Evolutionary conservation across 2,888 invertebrate genomes (phyloP), one percentile per base, ranked within the genome.

Genomic region (Biston stratarius): DNA sequence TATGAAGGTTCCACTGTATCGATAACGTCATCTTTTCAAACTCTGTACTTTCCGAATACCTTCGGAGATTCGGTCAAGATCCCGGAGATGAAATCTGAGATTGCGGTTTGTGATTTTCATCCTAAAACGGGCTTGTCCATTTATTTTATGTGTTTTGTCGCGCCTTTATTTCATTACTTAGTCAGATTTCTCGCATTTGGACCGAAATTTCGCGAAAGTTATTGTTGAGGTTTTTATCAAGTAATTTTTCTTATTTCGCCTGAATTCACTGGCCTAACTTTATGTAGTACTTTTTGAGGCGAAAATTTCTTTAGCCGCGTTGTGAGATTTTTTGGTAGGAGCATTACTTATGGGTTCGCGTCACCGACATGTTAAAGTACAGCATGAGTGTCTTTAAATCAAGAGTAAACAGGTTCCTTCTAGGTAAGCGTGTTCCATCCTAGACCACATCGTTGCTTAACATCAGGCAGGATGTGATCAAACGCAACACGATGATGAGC

Each of bases 31-130:
- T 67, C 63, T 36, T 48, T 36, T 62, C 63, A 59, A 59, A 67
- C 24, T 24, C 24, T 24, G 24, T 24, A 24, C 24, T 24, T 24
- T 24, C 24, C 24, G 24, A 24, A 14, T 12, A 49, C 42, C 44
- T 56, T 45, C 44, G 42, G 56, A 36, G 53, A 65, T 68, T 67
- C 53, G 61, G 47, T 52, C 58, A 62, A 48, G 48, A 58, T 49
- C 33, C 52, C 63, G 1, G 53, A 66, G 69, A 73, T 69, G 67
- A 67, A 60, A 74, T 74, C 70, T 69, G 70, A 70, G 70, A 74
- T 66, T 61, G 64, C 24, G 69, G 64, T 67, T 60, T 51, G 62
- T 62, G 69, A 72, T 72, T 44, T 61, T 67, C 67, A 59, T 62
- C 59, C 52, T 64, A 61, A 71, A 64, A 66, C 61, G 69, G 66